Percentiles rank a stretch among this genome's conserved stretches.
Evolutionary conservation across 2,797 vertebrate genomes (phyloP).

Genomic region (Rallus crepitans): DNA sequence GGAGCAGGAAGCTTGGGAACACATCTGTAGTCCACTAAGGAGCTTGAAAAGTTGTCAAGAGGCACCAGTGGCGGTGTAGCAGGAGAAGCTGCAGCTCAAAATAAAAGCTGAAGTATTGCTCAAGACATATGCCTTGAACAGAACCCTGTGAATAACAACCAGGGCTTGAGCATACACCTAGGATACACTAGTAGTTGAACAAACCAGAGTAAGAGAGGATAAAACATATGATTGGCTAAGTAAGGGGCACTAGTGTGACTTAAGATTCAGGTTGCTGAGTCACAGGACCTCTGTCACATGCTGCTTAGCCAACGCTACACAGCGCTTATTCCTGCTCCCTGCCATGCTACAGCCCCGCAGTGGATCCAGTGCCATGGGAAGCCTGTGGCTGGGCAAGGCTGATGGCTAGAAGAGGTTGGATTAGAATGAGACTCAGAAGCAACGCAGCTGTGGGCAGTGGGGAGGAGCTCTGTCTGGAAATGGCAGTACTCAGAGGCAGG

Average conservation of each 20-base stretch:
- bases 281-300: background rate
- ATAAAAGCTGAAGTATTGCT: background rate
- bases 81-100: background rate
- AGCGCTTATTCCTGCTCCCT: background rate
- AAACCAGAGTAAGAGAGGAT: background rate
- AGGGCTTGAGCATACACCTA: background rate
- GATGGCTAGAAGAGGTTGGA: background rate
- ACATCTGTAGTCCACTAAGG: background rate
- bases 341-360: accelerated
- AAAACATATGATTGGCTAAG: background rate
- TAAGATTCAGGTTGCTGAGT: background rate
- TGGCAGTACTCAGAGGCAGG: accelerated
- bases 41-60: background rate
- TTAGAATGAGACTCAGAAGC: background rate
- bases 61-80: background rate
- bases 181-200: background rate
- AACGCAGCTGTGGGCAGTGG: background rate
- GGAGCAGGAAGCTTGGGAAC: background rate
- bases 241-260: background rate
- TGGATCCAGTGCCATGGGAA: background rate
- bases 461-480: background rate
- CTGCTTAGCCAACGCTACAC: background rate
- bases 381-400: background rate
- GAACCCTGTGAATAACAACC: background rate
- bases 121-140: background rate